A percentile compares a stretch with the other conserved stretches of the same genome.
Evolutionary conservation across 2,888 invertebrate species (phyloP).

Genomic region (Amblyteles armatorius): DNA sequence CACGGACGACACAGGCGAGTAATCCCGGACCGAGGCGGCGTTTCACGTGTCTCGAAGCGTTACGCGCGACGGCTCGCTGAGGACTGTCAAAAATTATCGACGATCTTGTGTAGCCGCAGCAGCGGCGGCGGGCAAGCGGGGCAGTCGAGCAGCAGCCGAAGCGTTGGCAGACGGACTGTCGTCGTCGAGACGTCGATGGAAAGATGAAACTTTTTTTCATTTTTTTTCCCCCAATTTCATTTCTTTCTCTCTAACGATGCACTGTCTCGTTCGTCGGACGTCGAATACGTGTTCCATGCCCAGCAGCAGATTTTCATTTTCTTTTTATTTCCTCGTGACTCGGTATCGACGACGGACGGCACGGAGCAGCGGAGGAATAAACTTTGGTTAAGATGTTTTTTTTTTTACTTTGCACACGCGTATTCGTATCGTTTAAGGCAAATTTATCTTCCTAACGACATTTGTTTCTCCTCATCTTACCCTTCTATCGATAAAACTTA

Average conservation of each 20-base stretch:
- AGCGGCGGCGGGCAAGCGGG: neutral
- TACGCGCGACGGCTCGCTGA: slow-evolving; percentile 69
- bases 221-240: slow-evolving; percentile 10
- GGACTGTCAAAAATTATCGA: slow-evolving; percentile 66
- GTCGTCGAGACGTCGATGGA: slow-evolving; percentile 4
- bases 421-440: neutral
- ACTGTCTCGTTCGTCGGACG: slow-evolving; percentile 45
- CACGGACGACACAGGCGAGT: slow-evolving; percentile 24
- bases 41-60: slow-evolving; percentile 69
- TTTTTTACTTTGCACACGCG: slow-evolving; percentile 19
- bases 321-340: slow-evolving; percentile 10
- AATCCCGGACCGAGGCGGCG: slow-evolving; percentile 24
- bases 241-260: slow-evolving; percentile 38
- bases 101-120: neutral
- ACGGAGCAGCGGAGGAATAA: slow-evolving; percentile 17
- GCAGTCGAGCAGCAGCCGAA: slow-evolving; percentile 20
- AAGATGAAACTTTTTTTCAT: neutral
- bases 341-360: slow-evolving; percentile 8
- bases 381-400: slow-evolving; percentile 27
- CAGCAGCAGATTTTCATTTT: slow-evolving; percentile 20
- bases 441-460: slow-evolving; percentile 26
- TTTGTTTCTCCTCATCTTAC: slow-evolving; percentile 16
- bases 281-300: slow-evolving; percentile 40
- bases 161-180: slow-evolving; percentile 24
- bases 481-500: slow-evolving; percentile 27